phyloP scores from a whole-genome alignment of 92 coral and sea anemone species.

The Scolanthus callimorphus region DNA sequence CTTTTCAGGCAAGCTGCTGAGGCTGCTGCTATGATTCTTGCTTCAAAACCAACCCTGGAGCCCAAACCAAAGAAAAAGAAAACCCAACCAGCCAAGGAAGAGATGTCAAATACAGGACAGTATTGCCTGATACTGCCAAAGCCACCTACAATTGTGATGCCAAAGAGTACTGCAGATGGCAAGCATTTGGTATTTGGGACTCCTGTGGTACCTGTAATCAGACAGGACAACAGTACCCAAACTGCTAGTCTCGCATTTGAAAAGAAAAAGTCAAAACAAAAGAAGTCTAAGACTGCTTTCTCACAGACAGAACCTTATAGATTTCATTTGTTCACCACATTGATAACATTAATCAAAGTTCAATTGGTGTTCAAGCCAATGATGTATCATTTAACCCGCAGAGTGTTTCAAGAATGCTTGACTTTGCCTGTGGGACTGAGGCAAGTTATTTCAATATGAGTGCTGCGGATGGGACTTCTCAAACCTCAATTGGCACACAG shows the following conservation, averaged over 20 bases:
- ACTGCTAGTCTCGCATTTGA: neutral
- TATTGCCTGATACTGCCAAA: slow-evolving; percentile 30
- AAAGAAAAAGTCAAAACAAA: neutral
- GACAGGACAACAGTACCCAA: slow-evolving; percentile 17
- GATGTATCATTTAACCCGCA: neutral
- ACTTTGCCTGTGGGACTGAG: slow-evolving; percentile 16
- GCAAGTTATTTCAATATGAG: slow-evolving; percentile 4
- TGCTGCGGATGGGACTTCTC: neutral
- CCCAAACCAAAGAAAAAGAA: neutral
- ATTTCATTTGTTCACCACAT: no score
- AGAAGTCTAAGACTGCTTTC: neutral
- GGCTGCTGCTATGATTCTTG: neutral
- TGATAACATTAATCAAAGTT: slow-evolving; percentile 7
- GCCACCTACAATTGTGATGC: slow-evolving; percentile 11
- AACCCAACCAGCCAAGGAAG: neutral
- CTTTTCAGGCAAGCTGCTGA: no score
- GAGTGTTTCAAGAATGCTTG: slow-evolving; percentile 22
- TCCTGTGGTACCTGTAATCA: neutral
- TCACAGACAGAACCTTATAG: slow-evolving; percentile 11
- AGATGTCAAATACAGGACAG: slow-evolving; percentile 5
- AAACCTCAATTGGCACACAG: slow-evolving; percentile 61
- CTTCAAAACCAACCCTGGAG: neutral
- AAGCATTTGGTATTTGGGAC: neutral
- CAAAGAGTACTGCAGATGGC: neutral
- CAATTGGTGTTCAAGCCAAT: slow-evolving; percentile 23